Base-by-base conservation (phyloP, 1,140 invertebrate genomes). In the Phortica variegata region DNA sequence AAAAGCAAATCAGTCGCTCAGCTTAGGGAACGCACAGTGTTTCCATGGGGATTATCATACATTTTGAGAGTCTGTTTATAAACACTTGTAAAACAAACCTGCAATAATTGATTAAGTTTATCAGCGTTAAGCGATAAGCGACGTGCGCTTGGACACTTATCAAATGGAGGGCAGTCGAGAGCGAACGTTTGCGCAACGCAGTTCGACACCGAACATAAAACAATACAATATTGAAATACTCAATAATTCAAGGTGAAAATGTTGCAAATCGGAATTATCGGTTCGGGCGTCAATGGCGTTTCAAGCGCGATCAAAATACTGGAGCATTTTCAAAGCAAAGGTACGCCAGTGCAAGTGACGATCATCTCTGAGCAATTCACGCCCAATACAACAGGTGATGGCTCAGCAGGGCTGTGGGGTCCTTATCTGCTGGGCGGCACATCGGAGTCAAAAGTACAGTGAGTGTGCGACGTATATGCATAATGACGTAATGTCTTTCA, bases 351-450 rank as follows among this genome's bases (percentile, higher is more conserved):
- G 7, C 41, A 82, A 46, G 82, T 91, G 1, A 85, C 82, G 1
- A 66, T 92, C 29, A 78, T 87, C 44, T 78, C 87, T 0, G 82
- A 86, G 4, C 73, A 81, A 17, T 84, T 88, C 43, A 80, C 83
- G 16, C 89, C 88, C 0, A 72, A 87, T 15, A 91, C 88, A 3
- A 90, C 88, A 0, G 85, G 87, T 2, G 88, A 90, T 77, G 85
- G 85, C 0, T 85, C 86, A 17, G 88, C 88, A 0, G 89, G 89
- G 2, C 70, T 90, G 1, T 90, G 87, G 87, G 77, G 78, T 7
- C 88, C 88, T 2, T 89, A 84, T 70, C 60, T 87, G 3, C 63
- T 85, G 13, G 80, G 81, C 2, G 76, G 80, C n/a, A 87, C 86
- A 6, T 74, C 83, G 2, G 47, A 65, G 21, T 52, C 79, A 0